A percentile compares a stretch with the other conserved stretches of the same genome.
phyloP scores from a whole-genome alignment of 2,113 vertebrate genomes.

The Amblyornis subalaris region DNA sequence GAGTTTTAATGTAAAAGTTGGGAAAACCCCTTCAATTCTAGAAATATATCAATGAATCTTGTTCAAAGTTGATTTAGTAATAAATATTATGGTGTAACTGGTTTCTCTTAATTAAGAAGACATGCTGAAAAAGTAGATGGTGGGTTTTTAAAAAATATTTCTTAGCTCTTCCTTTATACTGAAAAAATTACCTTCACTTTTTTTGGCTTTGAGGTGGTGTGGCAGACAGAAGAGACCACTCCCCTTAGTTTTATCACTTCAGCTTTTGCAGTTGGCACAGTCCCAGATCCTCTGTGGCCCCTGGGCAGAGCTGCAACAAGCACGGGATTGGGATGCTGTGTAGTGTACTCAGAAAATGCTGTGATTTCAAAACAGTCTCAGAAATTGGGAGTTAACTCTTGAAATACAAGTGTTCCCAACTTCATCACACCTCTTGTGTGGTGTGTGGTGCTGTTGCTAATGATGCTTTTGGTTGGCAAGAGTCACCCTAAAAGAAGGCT shows the following conservation, averaged over 20 bases:
- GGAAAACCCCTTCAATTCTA: not conserved
- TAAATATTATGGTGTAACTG: not conserved
- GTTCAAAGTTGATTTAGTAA: not conserved
- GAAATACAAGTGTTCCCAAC: not conserved
- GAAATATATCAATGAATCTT: not conserved
- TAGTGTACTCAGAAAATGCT: not conserved
- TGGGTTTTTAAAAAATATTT: not conserved
- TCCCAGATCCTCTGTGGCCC: not conserved
- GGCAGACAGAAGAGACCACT: not conserved
- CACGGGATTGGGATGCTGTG: no score
- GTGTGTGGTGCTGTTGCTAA: not conserved
- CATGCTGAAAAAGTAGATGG: not conserved
- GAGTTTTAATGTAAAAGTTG: not conserved
- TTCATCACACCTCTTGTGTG: not conserved
- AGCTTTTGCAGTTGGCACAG: not conserved
- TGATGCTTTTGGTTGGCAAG: not conserved
- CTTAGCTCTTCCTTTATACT: not conserved
- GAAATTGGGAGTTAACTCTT: not conserved
- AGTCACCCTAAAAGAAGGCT: not conserved
- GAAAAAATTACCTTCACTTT: not conserved
- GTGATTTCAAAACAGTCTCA: not conserved
- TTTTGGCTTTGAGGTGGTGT: not conserved
- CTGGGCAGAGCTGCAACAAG: not conserved
- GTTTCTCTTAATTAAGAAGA: not conserved
- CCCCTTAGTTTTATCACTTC: not conserved